Base-by-base conservation (phyloP, 2,888 invertebrate genomes). In the Lasioglossum marginatum region DNA sequence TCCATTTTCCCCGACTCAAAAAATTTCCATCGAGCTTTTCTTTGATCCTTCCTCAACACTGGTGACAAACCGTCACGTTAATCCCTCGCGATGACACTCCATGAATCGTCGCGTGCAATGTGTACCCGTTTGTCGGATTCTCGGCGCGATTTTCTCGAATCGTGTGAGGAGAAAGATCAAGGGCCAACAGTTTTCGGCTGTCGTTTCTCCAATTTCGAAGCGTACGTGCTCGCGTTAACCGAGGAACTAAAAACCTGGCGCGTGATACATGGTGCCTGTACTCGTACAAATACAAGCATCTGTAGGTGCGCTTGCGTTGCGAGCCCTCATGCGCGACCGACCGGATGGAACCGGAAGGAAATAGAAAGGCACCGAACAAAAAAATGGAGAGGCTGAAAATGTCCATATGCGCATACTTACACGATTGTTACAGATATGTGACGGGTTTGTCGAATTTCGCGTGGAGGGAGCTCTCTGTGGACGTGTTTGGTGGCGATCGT, bases 321-420 rank as follows among this genome's bases (percentile, higher is more conserved):
- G 92, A 88, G 92, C 92, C 92, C 86, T 94, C 93, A 93, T 93
- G 94, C 95, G 94, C 92, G 92, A 94, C 94, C 91, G 90, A 91
- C 91, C 90, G 91, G 90, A 92, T 91, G 92, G 92, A 93, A 94
- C 94, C 95, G 95, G 95, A 95, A 95, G 95, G 95, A 95, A 95
- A 91, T 93, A 90, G 92, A 91, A 92, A 92, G 92, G 92, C 90
- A 87, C 91, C 91, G 91, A 92, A 91, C 88, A 87, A 88, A 90
- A 82, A 88, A 87, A 70, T 31, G 87, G 88, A 78, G 89, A 91
- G 90, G 90, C 79, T 89, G 88, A 90, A 57, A 92, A 91, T 88
- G 89, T 83, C 79, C 87, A 77, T 77, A 88, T 74, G 79, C 75
- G 68, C 60, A 34, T 73, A 68, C 81, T 77, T 85, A 45, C 63